A percentile compares a stretch with the other conserved stretches of the same genome.
These are phyloP conservation scores for Drosophila macrothrix DNA, from an alignment of 2,888 invertebrate genomes.

Conservation along the genomic window DNA sequence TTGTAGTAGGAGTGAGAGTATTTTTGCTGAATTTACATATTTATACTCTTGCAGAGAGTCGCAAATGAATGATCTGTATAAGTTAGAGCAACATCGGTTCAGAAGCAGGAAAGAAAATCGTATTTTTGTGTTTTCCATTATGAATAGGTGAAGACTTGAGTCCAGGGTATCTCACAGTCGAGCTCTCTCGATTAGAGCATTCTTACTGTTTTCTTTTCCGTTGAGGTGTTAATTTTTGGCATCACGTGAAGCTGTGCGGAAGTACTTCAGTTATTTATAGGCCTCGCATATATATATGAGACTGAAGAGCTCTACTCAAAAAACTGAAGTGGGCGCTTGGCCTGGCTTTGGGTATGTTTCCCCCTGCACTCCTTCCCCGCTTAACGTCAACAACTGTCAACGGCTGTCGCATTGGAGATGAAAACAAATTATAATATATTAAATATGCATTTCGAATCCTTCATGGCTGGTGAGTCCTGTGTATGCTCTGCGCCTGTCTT, in stretches of 20 bases:
- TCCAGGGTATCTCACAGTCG: neutral
- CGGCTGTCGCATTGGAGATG: conserved; percentile 38
- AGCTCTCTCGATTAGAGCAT: neutral
- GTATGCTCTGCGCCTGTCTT: neutral
- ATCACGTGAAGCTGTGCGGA: conserved; percentile 36
- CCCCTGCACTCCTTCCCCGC: neutral
- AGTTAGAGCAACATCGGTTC: no score
- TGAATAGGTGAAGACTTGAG: neutral
- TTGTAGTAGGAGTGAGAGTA: neutral
- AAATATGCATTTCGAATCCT: conserved; percentile 41
- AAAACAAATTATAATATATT: conserved; percentile 47
- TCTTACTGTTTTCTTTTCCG: neutral
- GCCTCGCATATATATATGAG: conserved; percentile 18
- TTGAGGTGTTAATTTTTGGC: conserved; percentile 55
- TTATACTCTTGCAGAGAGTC: no score
- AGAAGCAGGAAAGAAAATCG: no score
- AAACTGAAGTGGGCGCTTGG: conserved; percentile 19
- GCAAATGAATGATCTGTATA: no score
- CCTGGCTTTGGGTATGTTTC: neutral
- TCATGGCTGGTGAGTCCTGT: conserved; percentile 2
- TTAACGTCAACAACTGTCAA: neutral
- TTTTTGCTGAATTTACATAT: neutral
- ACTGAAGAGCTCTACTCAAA: neutral
- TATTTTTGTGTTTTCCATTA: no score
- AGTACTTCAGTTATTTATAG: conserved; percentile 44